Evolutionary conservation across 2,888 invertebrate species (phyloP), one percentile per base, ranked within the genome.

Genomic region (Sthenelais limicola): DNA sequence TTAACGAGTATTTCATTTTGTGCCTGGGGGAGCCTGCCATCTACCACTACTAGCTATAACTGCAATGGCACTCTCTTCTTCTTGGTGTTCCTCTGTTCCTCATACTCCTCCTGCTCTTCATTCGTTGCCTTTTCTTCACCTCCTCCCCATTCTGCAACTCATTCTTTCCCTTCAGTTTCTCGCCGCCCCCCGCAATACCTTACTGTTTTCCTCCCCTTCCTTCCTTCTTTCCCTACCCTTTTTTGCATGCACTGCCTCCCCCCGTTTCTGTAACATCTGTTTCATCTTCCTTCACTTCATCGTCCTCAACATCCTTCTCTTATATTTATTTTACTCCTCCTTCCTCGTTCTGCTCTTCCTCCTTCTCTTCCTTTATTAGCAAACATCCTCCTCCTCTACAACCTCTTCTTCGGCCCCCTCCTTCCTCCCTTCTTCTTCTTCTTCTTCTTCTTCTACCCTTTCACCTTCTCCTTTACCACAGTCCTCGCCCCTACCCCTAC

Each of bases 1-100:
- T 38, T 62, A 62, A 62, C 28, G 62, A 62, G 62, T 43, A 43
- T 62, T 62, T 62, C 62, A 38, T 35, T 62, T 43, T 35, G 56
- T 32, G 21, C 33, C 21, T 9, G 32, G 18, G 56, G 35, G 30
- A n/a, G n/a, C n/a, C n/a, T n/a, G n/a, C n/a, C n/a, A n/a, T n/a
- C n/a, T n/a, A n/a, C n/a, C n/a, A n/a, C n/a, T n/a, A n/a, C n/a
- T n/a, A n/a, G n/a, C n/a, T n/a, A n/a, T n/a, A n/a, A n/a, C n/a
- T n/a, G n/a, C n/a, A n/a, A n/a, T n/a, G n/a, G n/a, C n/a, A n/a
- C n/a, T n/a, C n/a, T n/a, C n/a, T n/a, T n/a, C n/a, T n/a, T n/a
- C n/a, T n/a, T n/a, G n/a, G n/a, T n/a, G n/a, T n/a, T n/a, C n/a
- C n/a, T n/a, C n/a, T n/a, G n/a, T n/a, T n/a, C n/a, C n/a, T n/a